Evolutionary conservation across 2,797 vertebrate species (phyloP).

Genomic region (Pagetopsis macropterus): DNA sequence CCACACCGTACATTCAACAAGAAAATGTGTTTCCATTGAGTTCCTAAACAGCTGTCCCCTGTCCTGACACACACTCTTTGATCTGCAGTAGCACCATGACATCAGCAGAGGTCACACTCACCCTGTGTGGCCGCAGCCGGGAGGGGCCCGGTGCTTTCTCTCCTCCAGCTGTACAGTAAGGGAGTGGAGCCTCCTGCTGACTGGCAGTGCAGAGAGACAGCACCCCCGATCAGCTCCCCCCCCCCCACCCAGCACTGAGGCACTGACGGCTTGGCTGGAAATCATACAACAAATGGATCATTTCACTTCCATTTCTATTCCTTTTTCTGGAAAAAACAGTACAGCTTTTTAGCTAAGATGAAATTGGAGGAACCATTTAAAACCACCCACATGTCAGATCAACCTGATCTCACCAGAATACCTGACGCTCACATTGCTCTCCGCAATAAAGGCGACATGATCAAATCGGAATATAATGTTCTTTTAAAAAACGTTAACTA

Average conservation of each 20-base stretch:
- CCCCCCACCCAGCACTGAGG: slow-evolving; percentile 82
- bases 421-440: too few species aligned
- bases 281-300: slow-evolving; percentile 42
- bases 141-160: slow-evolving; percentile 52
- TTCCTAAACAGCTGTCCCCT: too few species aligned
- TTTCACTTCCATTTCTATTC: slow-evolving; percentile 22
- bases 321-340: not conserved
- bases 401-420: too few species aligned
- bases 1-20: too few species aligned
- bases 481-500: too few species aligned
- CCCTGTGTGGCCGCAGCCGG: slow-evolving; percentile 73
- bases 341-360: not conserved
- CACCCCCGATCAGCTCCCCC: slow-evolving; percentile 57
- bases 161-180: slow-evolving; percentile 77
- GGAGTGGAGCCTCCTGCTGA: slow-evolving; percentile 77
- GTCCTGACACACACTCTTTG: not conserved
- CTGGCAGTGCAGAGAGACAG: slow-evolving; percentile 76
- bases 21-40: too few species aligned
- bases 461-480: too few species aligned
- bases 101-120: slow-evolving; percentile 82
- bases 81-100: slow-evolving; percentile 60
- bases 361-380: slow-evolving; percentile 4
- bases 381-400: not conserved
- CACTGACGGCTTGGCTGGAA: slow-evolving; percentile 77
- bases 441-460: too few species aligned